Percentiles rank a stretch among this genome's conserved stretches.
Conservation (phyloP, 2,113 vertebrate species). For the Mesembrinibis cayennensis region DNA sequence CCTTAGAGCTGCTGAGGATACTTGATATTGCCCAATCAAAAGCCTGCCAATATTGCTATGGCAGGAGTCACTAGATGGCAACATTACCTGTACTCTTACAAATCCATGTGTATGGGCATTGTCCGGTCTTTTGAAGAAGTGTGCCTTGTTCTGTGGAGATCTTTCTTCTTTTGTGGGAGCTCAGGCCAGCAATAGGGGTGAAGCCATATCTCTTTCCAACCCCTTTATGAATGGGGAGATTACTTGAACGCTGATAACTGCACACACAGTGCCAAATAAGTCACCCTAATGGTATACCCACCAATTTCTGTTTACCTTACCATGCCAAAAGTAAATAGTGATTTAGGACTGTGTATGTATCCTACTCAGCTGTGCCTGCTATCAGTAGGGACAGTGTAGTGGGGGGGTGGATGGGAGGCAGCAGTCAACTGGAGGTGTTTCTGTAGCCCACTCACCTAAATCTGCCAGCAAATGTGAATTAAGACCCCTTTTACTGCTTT, state of each 20-base stretch:
- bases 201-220: neutral
- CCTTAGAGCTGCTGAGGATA: neutral
- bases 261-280: neutral
- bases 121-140: neutral
- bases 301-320: neutral
- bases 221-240: neutral
- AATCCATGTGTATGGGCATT: neutral
- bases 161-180: neutral
- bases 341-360: neutral
- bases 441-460: neutral
- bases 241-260: neutral
- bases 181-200: neutral
- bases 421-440: neutral
- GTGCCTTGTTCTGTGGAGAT: neutral
- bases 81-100: slow-evolving; percentile 46
- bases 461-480: slow-evolving; percentile 7
- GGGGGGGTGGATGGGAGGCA: neutral
- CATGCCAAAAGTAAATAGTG: neutral
- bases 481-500: slow-evolving; percentile 1
- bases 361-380: neutral
- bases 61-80: slow-evolving; percentile 55
- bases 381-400: neutral
- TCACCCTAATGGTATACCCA: neutral
- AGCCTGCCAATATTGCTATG: neutral
- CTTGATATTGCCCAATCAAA: neutral